phyloP scores from a whole-genome alignment of 2,888 invertebrate species.

The Malthinus flaveolus region DNA sequence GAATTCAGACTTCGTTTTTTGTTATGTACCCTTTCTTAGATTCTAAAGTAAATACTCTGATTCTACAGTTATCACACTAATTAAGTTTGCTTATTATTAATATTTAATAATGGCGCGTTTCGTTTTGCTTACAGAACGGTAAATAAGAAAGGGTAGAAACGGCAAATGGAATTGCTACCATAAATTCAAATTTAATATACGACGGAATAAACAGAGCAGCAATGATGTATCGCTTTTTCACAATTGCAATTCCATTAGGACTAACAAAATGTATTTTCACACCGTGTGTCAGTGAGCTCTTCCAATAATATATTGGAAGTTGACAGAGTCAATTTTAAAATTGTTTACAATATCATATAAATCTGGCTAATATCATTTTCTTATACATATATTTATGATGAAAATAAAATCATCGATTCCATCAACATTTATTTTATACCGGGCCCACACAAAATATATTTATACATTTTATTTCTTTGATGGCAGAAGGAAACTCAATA shows the following conservation, averaged over 20 bases:
- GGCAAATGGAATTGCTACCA: constrained; percentile 19
- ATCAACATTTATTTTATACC: too few species aligned
- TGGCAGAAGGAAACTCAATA: too few species aligned
- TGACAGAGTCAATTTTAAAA: constrained; percentile 14
- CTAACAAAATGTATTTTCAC: constrained; percentile 21
- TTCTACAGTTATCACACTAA: constrained; percentile 17
- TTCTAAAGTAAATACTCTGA: constrained; percentile 11
- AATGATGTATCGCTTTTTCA: constrained; percentile 19
- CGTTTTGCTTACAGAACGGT: constrained; percentile 17
- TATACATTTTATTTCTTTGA: too few species aligned
- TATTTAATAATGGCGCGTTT: constrained; percentile 16
- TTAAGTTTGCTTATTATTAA: constrained; percentile 21
- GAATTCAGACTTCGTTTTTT: background rate
- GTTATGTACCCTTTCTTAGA: background rate
- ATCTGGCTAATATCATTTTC: background rate
- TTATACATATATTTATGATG: too few species aligned
- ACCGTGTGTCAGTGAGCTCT: constrained; percentile 11
- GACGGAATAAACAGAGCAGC: constrained; percentile 19
- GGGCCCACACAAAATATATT: too few species aligned
- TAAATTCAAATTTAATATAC: constrained; percentile 23
- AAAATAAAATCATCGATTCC: too few species aligned
- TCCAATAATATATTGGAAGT: constrained; percentile 17
- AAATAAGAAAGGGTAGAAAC: constrained; percentile 20
- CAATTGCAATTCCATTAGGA: constrained; percentile 19
- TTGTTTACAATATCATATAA: constrained; percentile 6